phyloP scores from a whole-genome alignment of 2,797 vertebrate genomes.

The Urophycis tenuis region DNA sequence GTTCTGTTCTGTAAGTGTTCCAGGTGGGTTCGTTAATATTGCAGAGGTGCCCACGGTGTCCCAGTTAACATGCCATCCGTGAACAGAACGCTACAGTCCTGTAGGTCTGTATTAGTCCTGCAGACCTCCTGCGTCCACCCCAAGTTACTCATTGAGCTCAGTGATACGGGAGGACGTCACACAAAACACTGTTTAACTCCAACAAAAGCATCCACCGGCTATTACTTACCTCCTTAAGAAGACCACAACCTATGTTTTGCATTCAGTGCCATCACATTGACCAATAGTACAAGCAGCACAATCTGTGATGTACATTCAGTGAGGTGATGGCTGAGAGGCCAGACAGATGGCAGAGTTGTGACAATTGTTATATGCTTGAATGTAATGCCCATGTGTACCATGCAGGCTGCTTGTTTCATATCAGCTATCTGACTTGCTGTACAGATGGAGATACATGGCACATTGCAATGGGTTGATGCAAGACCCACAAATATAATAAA shows the following conservation, averaged over 20 bases:
- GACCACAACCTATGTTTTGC: neutral
- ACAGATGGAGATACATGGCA: neutral
- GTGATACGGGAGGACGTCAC: neutral
- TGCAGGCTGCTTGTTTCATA: neutral
- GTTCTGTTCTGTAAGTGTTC: constrained; percentile 30
- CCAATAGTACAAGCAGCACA: neutral
- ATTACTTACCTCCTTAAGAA: no score
- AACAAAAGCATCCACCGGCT: neutral
- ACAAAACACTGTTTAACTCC: neutral
- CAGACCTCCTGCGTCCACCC: neutral
- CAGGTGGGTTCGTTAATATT: constrained; percentile 51
- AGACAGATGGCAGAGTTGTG: neutral
- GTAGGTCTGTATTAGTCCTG: no score
- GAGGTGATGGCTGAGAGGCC: neutral
- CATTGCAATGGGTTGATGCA: neutral
- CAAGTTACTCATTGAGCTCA: neutral
- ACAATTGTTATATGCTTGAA: neutral
- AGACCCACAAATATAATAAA: neutral
- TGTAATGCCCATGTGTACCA: neutral
- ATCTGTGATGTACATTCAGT: neutral
- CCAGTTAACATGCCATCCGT: constrained; percentile 49
- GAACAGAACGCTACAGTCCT: neutral
- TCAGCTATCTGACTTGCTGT: neutral
- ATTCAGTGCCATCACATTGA: neutral
- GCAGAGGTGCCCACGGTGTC: constrained; percentile 35